Evolutionary conservation across 2,888 invertebrate genomes (phyloP).

Genomic region (Palloptera scutellata): DNA sequence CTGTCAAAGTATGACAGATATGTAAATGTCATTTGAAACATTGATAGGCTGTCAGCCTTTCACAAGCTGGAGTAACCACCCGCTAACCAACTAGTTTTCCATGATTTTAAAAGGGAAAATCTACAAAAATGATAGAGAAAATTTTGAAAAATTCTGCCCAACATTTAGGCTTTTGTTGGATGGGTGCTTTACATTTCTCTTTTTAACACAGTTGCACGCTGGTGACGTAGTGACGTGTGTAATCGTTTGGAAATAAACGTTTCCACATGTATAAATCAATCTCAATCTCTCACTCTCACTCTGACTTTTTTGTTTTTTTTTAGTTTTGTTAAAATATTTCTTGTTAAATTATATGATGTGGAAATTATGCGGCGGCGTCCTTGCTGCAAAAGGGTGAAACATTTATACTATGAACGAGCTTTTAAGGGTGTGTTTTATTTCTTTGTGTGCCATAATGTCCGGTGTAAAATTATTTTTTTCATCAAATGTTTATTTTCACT

Average conservation of each 20-base stretch:
- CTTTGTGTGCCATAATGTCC: conserved; percentile 18
- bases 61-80: background rate
- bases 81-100: too few species aligned
- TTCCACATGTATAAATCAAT: background rate
- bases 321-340: background rate
- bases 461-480: background rate
- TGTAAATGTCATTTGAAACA: too few species aligned
- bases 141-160: background rate
- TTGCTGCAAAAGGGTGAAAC: conserved; percentile 12
- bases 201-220: conserved; percentile 16
- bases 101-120: conserved; percentile 16
- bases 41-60: background rate
- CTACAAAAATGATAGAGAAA: too few species aligned
- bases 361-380: conserved; percentile 16
- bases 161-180: background rate
- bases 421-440: conserved; percentile 21
- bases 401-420: background rate
- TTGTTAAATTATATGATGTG: background rate
- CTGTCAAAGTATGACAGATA: too few species aligned
- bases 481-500: conserved; percentile 19
- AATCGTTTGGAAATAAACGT: conserved; percentile 40
- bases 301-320: conserved; percentile 22
- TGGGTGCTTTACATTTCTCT: background rate
- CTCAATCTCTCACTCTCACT: background rate
- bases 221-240: conserved; percentile 21